A percentile compares a stretch with the other conserved stretches of the same genome.
Evolutionary conservation across 2,888 invertebrate species (phyloP).

Genomic region (Pyrocoelia pectoralis): DNA sequence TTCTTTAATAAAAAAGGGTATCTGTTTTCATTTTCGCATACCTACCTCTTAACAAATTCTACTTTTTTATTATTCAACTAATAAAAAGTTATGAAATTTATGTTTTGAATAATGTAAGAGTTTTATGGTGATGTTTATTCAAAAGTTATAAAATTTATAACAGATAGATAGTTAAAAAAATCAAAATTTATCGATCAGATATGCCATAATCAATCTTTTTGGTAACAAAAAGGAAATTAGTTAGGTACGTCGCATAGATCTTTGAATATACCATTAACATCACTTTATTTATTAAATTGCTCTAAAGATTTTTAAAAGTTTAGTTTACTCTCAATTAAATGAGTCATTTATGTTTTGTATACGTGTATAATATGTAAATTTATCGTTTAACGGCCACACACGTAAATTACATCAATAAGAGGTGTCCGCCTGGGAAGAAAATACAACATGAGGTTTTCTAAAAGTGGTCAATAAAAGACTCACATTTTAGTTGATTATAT

Average conservation of each 20-base stretch:
- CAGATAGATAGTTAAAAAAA: not conserved
- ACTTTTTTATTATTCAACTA: no score
- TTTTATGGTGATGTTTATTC: not conserved
- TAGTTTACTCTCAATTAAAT: conserved; percentile 49
- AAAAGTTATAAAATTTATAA: not conserved
- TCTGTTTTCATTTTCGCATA: no score
- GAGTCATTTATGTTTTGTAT: conserved; percentile 46
- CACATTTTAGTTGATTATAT: conserved; percentile 13
- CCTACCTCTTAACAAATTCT: no score
- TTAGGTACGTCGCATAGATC: conserved; percentile 23
- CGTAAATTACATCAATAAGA: conserved; percentile 36
- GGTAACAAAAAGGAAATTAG: not conserved
- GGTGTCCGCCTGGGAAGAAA: not conserved
- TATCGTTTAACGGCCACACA: conserved; percentile 40
- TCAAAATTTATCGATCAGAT: not conserved
- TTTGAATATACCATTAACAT: conserved; percentile 48
- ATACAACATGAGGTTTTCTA: conserved; percentile 11
- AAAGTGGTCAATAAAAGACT: conserved; percentile 17
- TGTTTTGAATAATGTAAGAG: not conserved
- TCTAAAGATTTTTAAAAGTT: conserved; percentile 49
- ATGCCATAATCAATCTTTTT: not conserved
- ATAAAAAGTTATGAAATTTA: no score
- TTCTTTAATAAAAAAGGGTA: no score
- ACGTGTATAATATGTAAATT: conserved; percentile 46
- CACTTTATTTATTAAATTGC: conserved; percentile 44